These are phyloP conservation scores for Gopherus flavomarginatus DNA, from an alignment of 2,113 vertebrate genomes.

Conservation along the genomic window DNA sequence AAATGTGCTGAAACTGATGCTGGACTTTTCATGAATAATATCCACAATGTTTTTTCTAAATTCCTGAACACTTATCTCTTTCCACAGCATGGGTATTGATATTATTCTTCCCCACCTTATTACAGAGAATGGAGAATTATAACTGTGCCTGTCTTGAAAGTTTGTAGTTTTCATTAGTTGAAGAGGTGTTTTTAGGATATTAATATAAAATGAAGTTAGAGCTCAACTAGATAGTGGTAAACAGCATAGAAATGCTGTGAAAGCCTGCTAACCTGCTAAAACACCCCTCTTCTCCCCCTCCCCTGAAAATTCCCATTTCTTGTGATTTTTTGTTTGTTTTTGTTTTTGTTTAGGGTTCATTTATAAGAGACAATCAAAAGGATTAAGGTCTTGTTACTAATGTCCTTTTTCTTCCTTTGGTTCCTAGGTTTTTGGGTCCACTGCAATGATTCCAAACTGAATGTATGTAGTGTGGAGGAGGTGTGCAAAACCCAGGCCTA, in stretches of 20 bases:
- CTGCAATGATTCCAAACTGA: slow-evolving; percentile 99
- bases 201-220: neutral
- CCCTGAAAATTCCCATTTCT: neutral
- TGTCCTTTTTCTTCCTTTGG: slow-evolving; percentile 44
- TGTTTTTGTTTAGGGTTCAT: neutral
- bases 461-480: slow-evolving; percentile 98
- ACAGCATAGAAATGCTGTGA: neutral
- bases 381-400: slow-evolving; percentile 26
- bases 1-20: slow-evolving; percentile 48
- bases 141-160: neutral
- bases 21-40: slow-evolving; percentile 37
- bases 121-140: neutral
- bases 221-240: neutral
- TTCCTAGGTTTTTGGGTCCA: slow-evolving; percentile 97
- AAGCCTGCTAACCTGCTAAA: neutral
- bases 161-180: neutral
- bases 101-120: neutral
- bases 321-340: neutral
- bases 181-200: neutral
- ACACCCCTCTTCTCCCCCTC: neutral
- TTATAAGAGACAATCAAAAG: neutral
- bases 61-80: slow-evolving; percentile 4
- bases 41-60: slow-evolving; percentile 13
- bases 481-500: slow-evolving; percentile 99
- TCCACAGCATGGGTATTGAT: neutral